A percentile compares a stretch with the other conserved stretches of the same genome.
phyloP scores from a whole-genome alignment of 92 coral and sea anemone genomes.

The Pocillopora meandrina region DNA sequence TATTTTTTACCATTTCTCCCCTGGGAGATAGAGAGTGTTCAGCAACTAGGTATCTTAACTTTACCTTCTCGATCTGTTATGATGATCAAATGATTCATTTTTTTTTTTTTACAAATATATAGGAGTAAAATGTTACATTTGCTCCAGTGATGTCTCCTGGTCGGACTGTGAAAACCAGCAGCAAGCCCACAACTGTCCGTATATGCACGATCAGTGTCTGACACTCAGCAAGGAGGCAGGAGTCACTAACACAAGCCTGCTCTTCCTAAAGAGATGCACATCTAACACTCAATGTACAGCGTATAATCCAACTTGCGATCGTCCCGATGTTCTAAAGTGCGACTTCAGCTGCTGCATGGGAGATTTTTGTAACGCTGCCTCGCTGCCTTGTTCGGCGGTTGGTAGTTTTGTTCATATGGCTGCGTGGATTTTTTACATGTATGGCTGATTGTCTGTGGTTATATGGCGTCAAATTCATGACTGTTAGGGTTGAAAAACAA shows the following conservation, averaged over 20 bases:
- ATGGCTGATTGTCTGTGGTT: neutral
- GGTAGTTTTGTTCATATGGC: neutral
- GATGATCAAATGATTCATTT: no score
- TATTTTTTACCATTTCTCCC: no score
- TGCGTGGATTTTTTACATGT: constrained; percentile 1
- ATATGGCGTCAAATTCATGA: neutral
- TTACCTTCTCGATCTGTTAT: no score
- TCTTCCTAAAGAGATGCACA: constrained; percentile 38
- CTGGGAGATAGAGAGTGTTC: no score
- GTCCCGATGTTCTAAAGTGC: constrained; percentile 30
- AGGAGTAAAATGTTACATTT: constrained; percentile 41
- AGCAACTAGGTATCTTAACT: no score
- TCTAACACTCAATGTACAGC: constrained; percentile 30
- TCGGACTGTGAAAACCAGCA: constrained; percentile 40
- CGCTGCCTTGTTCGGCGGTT: neutral
- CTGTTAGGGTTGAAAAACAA: neutral
- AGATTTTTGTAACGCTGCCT: constrained; percentile 26
- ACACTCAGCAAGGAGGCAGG: constrained; percentile 34
- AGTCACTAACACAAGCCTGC: constrained; percentile 5
- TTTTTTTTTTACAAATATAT: neutral
- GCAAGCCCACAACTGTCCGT: constrained; percentile 32
- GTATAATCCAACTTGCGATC: constrained; percentile 32
- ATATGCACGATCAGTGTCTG: constrained; percentile 34
- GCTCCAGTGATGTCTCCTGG: constrained; percentile 32
- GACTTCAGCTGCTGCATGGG: constrained; percentile 53